These are phyloP conservation scores for Noctilio leporinus DNA, from an alignment of 2,113 vertebrate genomes.

Conservation along the genomic window DNA sequence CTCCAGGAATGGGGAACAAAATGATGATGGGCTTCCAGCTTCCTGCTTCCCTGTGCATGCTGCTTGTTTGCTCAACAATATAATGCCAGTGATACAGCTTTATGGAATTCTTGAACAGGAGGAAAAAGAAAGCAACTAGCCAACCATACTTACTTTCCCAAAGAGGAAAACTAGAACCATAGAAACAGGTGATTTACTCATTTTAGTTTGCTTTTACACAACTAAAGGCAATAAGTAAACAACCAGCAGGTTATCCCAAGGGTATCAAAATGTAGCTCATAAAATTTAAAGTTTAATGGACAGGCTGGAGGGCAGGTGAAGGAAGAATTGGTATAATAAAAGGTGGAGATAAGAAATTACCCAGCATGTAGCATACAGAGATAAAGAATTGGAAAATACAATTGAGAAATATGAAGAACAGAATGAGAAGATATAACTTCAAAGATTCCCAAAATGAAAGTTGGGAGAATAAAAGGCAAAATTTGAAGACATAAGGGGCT, in stretches of 20 bases:
- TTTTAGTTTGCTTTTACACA: slow-evolving; percentile 9
- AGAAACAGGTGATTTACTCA: not conserved
- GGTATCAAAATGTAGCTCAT: slow-evolving; percentile 7
- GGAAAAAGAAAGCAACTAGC: not conserved
- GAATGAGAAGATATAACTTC: not conserved
- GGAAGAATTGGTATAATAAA: not conserved
- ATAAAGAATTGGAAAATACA: not conserved
- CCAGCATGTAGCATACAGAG: not conserved
- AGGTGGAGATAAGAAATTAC: not conserved
- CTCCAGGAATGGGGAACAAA: slow-evolving; percentile 27
- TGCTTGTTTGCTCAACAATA: not conserved
- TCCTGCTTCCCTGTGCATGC: slow-evolving; percentile 17
- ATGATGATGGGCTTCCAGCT: slow-evolving; percentile 27
- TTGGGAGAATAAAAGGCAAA: not conserved
- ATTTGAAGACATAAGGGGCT: not conserved
- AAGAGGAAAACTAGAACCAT: slow-evolving; percentile 15
- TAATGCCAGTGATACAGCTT: not conserved
- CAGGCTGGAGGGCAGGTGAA: not conserved
- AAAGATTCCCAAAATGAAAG: slow-evolving; percentile 16
- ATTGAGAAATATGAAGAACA: not conserved
- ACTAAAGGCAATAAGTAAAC: not conserved
- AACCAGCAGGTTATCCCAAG: not conserved
- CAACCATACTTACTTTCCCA: not conserved
- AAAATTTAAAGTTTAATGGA: not conserved
- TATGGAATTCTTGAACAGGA: slow-evolving; percentile 26